Conservation (phyloP, 2,888 invertebrate genomes). For the Synanthedon andrenaeformis region DNA sequence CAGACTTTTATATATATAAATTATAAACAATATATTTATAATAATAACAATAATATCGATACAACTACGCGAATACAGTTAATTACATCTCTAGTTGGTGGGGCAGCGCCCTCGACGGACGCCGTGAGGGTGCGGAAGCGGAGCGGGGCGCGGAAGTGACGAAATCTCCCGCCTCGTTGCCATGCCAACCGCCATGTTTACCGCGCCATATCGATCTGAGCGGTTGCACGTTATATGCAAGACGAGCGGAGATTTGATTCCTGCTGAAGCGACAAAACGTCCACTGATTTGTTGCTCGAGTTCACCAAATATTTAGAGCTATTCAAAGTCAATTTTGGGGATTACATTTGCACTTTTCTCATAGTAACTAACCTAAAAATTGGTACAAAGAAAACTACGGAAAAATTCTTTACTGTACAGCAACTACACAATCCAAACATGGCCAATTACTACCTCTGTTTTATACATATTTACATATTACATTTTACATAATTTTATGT, state of each 20-base stretch:
- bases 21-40: not conserved
- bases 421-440: no score
- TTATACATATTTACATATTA: no score
- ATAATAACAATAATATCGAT: not conserved
- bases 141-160: conserved; percentile 27
- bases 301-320: no score
- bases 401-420: no score
- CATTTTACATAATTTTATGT: no score
- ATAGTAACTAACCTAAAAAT: not conserved
- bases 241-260: not conserved
- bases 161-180: conserved; percentile 52
- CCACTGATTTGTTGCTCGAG: no score
- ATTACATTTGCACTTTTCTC: not conserved
- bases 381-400: no score
- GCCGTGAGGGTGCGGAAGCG: conserved; percentile 21
- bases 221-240: conserved; percentile 26
- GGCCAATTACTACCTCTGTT: no score
- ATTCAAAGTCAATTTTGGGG: not conserved
- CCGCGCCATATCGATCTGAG: conserved; percentile 60
- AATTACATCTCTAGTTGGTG: conserved; percentile 5
- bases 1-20: no score
- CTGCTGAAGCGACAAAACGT: not conserved
- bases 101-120: conserved; percentile 31
- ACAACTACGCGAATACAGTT: not conserved
- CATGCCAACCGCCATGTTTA: conserved; percentile 67